phyloP scores from a whole-genome alignment of 2,888 invertebrate genomes.

The Noctuana brunneofusca region DNA sequence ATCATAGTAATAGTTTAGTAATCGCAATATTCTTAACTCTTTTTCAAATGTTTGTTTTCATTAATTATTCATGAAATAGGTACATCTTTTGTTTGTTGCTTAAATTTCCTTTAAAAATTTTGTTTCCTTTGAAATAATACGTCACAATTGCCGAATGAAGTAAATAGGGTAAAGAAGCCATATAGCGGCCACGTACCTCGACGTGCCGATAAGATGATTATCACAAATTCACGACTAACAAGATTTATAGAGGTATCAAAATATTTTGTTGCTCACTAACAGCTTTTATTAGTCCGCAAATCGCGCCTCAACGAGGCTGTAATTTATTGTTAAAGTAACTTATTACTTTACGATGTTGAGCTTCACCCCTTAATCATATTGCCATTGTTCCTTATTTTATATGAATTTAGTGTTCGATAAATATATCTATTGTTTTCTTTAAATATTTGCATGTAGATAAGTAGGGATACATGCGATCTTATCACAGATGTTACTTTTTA shows the following conservation, averaged over 20 bases:
- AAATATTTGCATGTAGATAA: no score
- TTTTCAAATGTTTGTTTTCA: not conserved
- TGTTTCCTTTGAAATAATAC: no score
- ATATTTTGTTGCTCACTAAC: conserved; percentile 28
- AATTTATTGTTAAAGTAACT: conserved; percentile 14
- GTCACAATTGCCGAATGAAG: conserved; percentile 4
- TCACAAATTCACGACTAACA: conserved; percentile 20
- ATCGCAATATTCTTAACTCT: not conserved
- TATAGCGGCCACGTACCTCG: conserved; percentile 2
- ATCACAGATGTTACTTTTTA: no score
- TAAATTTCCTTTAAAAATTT: no score
- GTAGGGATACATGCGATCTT: no score
- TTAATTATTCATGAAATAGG: not conserved
- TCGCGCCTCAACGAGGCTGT: not conserved
- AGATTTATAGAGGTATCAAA: conserved; percentile 32
- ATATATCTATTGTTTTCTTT: no score
- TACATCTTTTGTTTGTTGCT: no score
- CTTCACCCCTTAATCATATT: not conserved
- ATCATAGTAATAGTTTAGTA: no score
- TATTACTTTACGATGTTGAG: conserved; percentile 10
- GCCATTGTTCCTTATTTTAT: not conserved
- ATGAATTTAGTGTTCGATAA: no score
- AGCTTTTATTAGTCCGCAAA: conserved; percentile 12
- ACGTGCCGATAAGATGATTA: conserved; percentile 17
- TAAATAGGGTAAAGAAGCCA: conserved; percentile 24